Conservation (phyloP, 92 coral and sea anemone genomes). For the Isaurus tuberculatus region DNA sequence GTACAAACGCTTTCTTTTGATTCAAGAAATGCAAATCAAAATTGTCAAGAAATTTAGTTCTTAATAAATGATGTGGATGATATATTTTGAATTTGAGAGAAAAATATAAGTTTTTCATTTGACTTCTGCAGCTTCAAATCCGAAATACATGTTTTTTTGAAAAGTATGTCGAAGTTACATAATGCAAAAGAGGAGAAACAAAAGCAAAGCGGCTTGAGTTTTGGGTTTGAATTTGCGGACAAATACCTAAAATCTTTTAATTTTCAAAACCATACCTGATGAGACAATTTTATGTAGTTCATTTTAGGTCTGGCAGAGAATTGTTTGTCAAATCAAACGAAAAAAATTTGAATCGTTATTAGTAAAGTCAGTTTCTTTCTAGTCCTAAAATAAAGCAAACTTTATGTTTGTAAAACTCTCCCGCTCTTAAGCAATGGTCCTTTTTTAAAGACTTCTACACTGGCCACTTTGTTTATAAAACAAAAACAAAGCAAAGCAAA, state of each 20-base stretch:
- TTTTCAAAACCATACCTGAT: no score
- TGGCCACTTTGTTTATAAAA: background rate
- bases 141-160: background rate
- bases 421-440: no score
- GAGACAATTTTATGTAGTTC: no score
- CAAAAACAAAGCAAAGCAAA: background rate
- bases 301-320: background rate
- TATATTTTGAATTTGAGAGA: background rate
- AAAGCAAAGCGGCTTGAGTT: background rate
- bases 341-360: background rate
- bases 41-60: background rate
- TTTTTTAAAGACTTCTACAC: no score
- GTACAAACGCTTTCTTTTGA: background rate
- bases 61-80: background rate
- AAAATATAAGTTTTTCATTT: background rate
- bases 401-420: no score
- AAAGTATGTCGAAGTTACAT: background rate
- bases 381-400: no score
- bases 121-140: background rate
- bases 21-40: background rate
- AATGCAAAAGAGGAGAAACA: background rate
- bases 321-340: background rate
- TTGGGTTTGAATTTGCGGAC: no score
- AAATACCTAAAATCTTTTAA: no score
- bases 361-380: background rate